Evolutionary conservation across 1,140 invertebrate species (phyloP), one percentile per base, ranked within the genome.

Genomic region (Orussus abietinus): DNA sequence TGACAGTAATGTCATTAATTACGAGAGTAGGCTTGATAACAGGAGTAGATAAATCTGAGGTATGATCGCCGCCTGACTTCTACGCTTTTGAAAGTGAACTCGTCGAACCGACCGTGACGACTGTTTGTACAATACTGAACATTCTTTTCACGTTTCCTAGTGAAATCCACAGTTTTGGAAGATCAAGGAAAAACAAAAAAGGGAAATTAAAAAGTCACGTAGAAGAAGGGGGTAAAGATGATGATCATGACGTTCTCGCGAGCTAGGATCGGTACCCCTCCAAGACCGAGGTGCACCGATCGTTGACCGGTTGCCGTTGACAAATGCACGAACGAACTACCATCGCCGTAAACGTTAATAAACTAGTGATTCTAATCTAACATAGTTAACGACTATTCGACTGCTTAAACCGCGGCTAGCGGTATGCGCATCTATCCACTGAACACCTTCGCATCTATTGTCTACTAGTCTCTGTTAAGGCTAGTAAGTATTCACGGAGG

Each of bases 391-490:
- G n/a, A n/a, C n/a, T n/a, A n/a, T n/a, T n/a, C n/a, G n/a, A n/a
- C n/a, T n/a, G n/a, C n/a, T n/a, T n/a, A n/a, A n/a, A 2, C 35
- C 31, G 26, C 28, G 3, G 32, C 42, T 45, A 38, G 34, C 33
- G n/a, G 26, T 38, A 26, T 3, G 15, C 15, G 26, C 26, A 34
- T 42, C 42, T 45, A 42, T 25, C 28, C 15, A 38, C 51, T 58
- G 47, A 59, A 59, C 48, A 55, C 54, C 45, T 49, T 55, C 38
- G 45, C 45, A 53, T 43, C 53, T 56, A 59, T 36, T 47, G 18
- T 51, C 47, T 53, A 59, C 51, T 56, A 55, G 48, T 53, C 49
- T 49, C 49, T 36, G 18, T 42, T 59, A 51, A 53, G 47, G 53
- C 48, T 51, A 53, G 50, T 59, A 59, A 53, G 53, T 56, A 56